These are phyloP conservation scores for Callimorpha dominula DNA, from an alignment of 2,888 invertebrate species.

Conservation along the genomic window DNA sequence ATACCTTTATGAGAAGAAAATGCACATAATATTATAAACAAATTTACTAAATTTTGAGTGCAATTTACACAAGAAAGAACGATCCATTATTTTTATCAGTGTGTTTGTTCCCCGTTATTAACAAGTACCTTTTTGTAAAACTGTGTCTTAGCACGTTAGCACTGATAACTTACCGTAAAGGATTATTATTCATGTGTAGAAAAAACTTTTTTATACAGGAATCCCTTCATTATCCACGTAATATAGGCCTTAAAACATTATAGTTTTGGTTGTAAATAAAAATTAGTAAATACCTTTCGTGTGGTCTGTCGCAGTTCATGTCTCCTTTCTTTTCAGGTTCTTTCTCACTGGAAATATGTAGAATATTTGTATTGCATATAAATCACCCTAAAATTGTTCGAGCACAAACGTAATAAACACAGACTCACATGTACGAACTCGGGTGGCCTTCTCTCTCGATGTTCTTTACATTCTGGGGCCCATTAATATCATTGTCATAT, in stretches of 20 bases:
- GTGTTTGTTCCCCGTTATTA: neutral
- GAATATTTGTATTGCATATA: neutral
- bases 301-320: constrained; percentile 74
- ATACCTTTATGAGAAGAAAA: constrained; percentile 57
- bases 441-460: constrained; percentile 60
- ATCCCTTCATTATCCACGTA: neutral
- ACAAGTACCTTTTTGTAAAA: neutral
- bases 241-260: neutral
- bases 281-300: constrained; percentile 70
- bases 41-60: neutral
- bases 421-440: constrained; percentile 52
- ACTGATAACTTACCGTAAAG: neutral
- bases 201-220: neutral
- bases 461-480: constrained; percentile 60
- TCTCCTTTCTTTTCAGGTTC: constrained; percentile 69
- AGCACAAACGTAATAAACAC: neutral
- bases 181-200: neutral
- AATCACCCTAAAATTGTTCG: neutral
- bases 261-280: neutral
- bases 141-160: neutral
- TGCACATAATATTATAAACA: neutral
- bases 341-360: constrained; percentile 66
- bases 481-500: constrained; percentile 68
- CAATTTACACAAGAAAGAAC: neutral
- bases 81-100: neutral